A percentile compares a stretch with the other conserved stretches of the same genome.
phyloP scores from a whole-genome alignment of 2,797 vertebrate species.

The Distichodus sexfasciatus region DNA sequence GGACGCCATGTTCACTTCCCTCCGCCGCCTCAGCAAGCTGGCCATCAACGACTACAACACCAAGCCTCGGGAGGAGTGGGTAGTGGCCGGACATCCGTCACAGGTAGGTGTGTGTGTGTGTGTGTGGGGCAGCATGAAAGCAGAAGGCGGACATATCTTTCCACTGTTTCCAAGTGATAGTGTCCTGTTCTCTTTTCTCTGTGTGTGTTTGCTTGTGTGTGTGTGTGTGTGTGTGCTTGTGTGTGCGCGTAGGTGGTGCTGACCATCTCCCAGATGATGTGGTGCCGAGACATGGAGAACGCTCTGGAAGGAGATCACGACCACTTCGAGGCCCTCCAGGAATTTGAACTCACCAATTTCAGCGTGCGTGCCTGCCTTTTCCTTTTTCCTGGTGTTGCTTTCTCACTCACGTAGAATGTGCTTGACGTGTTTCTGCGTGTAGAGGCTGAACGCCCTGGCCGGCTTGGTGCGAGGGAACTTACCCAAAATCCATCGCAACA shows the following conservation, averaged over 20 bases:
- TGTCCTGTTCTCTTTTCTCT: no score
- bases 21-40: slow-evolving; percentile 78
- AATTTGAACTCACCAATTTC: slow-evolving; percentile 81
- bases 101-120: slow-evolving; percentile 65
- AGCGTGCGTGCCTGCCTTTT: slow-evolving; percentile 56
- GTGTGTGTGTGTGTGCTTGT: background rate
- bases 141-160: no score
- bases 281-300: slow-evolving; percentile 81
- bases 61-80: slow-evolving; percentile 75
- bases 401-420: background rate
- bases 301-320: slow-evolving; percentile 72
- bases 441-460: slow-evolving; percentile 86
- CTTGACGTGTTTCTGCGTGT: slow-evolving; percentile 32
- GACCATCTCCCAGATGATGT: slow-evolving; percentile 87
- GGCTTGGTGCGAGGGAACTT: slow-evolving; percentile 79
- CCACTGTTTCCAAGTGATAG: no score
- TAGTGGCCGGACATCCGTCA: slow-evolving; percentile 81
- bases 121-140: no score
- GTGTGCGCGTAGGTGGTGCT: slow-evolving; percentile 78
- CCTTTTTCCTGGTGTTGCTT: background rate
- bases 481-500: slow-evolving; percentile 81
- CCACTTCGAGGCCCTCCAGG: slow-evolving; percentile 69
- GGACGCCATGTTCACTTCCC: slow-evolving; percentile 82
- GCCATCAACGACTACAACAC: slow-evolving; percentile 80
- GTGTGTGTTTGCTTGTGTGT: no score